Conservation (phyloP, 2,797 vertebrate species). For the Sebastes aleutianus region DNA sequence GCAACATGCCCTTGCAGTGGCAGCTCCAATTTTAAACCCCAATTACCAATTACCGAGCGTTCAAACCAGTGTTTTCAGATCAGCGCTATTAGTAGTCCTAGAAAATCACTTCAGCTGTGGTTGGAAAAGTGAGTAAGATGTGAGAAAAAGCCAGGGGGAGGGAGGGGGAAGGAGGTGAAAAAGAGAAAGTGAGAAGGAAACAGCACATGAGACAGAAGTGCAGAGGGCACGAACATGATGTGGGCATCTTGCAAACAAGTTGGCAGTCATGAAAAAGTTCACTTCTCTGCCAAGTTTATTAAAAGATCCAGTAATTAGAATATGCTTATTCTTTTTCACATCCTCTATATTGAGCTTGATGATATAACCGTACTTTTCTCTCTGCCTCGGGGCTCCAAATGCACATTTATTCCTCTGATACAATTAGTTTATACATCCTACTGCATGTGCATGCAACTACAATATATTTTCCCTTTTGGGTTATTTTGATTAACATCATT, state of each 20-base stretch:
- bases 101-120: conserved; percentile 26
- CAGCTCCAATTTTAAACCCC: conserved; percentile 40
- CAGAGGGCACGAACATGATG: background rate
- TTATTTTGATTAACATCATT: background rate
- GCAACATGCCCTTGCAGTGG: background rate
- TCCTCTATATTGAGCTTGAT: background rate
- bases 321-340: background rate
- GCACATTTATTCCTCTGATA: background rate
- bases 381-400: background rate
- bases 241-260: background rate
- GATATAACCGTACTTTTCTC: background rate
- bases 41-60: conserved; percentile 13
- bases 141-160: background rate
- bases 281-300: background rate
- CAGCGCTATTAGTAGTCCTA: conserved; percentile 19
- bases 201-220: conserved; percentile 16
- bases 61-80: conserved; percentile 14
- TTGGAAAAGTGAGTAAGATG: conserved; percentile 23
- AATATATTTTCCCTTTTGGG: background rate
- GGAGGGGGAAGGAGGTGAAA: background rate
- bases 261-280: conserved; percentile 1
- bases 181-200: conserved; percentile 27
- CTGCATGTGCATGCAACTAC: background rate
- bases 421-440: background rate
- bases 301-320: background rate